Evolutionary conservation across 2,888 invertebrate genomes (phyloP).

Genomic region (Lithosia quadra): DNA sequence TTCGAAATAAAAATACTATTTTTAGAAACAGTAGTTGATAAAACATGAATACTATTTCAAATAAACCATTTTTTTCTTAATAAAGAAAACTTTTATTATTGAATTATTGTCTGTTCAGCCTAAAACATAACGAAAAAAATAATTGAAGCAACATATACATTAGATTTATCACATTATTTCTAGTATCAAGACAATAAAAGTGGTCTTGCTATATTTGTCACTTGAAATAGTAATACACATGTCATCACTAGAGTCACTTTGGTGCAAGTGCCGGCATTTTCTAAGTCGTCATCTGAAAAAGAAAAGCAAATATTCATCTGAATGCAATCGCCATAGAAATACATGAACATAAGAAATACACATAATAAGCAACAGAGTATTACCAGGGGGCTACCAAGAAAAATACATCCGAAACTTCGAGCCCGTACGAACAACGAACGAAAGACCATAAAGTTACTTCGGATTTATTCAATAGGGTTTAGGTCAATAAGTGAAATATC

Average conservation of each 20-base stretch:
- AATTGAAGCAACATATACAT: slow-evolving; percentile 39
- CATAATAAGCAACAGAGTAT: neutral
- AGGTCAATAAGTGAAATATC: no score
- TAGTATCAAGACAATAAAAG: slow-evolving; percentile 66
- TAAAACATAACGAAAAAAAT: slow-evolving; percentile 47
- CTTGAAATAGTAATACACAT: slow-evolving; percentile 56
- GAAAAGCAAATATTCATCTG: slow-evolving; percentile 13
- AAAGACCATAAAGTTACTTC: no score
- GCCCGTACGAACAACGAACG: no score
- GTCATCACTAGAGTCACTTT: slow-evolving; percentile 56
- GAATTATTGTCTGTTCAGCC: slow-evolving; percentile 76
- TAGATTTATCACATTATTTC: slow-evolving; percentile 36
- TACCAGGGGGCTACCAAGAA: neutral
- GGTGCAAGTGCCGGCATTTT: slow-evolving; percentile 62
- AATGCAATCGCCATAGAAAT: neutral
- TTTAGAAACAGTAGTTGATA: neutral
- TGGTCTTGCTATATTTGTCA: slow-evolving; percentile 56
- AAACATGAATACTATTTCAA: neutral
- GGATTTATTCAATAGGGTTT: no score
- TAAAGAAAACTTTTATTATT: slow-evolving; percentile 24
- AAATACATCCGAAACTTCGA: no score
- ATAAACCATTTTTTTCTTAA: neutral
- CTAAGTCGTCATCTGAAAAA: slow-evolving; percentile 73
- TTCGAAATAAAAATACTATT: neutral
- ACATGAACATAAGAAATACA: neutral